Evolutionary conservation across 2,888 invertebrate genomes (phyloP), one percentile per base, ranked within the genome.

Genomic region (Mythimna impura): DNA sequence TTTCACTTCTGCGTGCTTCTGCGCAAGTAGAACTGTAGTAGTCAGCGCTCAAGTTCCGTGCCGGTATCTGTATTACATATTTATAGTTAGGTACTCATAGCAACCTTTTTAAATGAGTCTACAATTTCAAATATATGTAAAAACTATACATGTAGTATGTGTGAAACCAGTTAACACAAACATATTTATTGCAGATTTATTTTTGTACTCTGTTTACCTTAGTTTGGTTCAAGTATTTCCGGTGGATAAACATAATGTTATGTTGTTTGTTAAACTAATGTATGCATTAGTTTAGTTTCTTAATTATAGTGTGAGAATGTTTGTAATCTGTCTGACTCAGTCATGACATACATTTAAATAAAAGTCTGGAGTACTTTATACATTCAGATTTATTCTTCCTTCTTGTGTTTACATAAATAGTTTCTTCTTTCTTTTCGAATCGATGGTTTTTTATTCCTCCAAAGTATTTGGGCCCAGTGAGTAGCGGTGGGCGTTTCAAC

Each of bases 161-260:
- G 30, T 68, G 61, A 72, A 68, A 71, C 73, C 66, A 66, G 71
- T 63, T 69, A 68, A 66, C 25, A 66, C 57, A 66, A 80, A 72
- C 71, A 80, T 63, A 65, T 66, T 71, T 34, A 77, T 75, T 68
- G 57, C 62, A 55, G 63, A 79, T 80, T 64, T 74, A 78, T 83
- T 82, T 78, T 70, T 76, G 85, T 90, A 87, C 87, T 80, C 12
- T 67, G 71, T 76, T 71, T 66, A 72, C 52, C 40, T 25, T 50
- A 61, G 47, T 64, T 64, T 57, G 47, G 36, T 83, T 83, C 58
- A 73, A 66, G 64, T 61, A 67, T 73, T 73, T 83, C 64, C 40
- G 0, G 30, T 43, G 4, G 50, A 2, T 79, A 83, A 79, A 79
- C 83, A 83, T 60, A 30, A 30, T 63, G 40, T 61, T 76, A 54